A percentile compares a stretch with the other conserved stretches of the same genome.
phyloP scores from a whole-genome alignment of 2,888 invertebrate genomes.

The Ecliptopera silaceata region DNA sequence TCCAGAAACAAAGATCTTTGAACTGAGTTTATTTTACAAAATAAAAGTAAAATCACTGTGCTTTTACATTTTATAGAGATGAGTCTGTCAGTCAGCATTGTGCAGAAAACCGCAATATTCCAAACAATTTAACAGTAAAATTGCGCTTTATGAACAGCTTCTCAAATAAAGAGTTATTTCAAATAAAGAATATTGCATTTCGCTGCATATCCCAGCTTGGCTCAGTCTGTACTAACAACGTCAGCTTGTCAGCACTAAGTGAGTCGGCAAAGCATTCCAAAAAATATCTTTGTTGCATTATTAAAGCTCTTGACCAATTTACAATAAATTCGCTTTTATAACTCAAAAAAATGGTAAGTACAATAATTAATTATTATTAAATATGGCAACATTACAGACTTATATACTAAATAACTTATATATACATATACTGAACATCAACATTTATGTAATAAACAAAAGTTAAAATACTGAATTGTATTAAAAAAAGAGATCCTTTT shows the following conservation, averaged over 20 bases:
- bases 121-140: background rate
- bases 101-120: background rate
- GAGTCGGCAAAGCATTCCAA: background rate
- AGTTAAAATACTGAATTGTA: too few species aligned
- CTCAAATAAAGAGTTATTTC: conserved; percentile 6
- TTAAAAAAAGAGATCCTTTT: too few species aligned
- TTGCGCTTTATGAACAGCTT: background rate
- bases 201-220: background rate
- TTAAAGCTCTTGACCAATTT: too few species aligned
- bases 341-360: too few species aligned
- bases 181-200: background rate
- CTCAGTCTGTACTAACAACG: background rate
- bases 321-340: too few species aligned
- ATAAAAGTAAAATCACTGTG: background rate
- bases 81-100: background rate
- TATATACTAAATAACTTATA: too few species aligned
- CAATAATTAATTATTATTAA: too few species aligned
- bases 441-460: too few species aligned
- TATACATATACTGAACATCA: too few species aligned
- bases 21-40: background rate
- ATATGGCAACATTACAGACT: too few species aligned
- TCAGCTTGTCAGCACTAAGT: conserved; percentile 10
- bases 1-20: background rate
- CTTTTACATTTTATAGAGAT: background rate
- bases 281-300: background rate